Conservation (phyloP, 2,113 vertebrate genomes). For the Cebidichthys violaceus region DNA sequence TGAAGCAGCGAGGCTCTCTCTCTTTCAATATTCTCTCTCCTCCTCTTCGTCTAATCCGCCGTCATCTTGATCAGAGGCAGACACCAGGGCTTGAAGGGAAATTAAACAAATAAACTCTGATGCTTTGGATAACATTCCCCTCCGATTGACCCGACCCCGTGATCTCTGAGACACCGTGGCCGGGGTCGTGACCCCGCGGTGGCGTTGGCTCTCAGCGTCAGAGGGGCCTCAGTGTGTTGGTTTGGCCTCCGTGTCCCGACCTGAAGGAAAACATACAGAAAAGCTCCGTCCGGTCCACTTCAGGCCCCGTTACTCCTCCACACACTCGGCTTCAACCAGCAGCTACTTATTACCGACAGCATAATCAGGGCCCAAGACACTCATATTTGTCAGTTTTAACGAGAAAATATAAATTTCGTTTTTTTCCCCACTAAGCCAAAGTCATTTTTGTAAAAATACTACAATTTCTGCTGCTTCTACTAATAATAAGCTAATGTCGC, state of each 20-base stretch:
- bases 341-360: background rate
- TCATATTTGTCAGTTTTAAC: background rate
- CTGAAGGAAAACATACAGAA: constrained; percentile 59
- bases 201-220: constrained; percentile 38
- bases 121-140: constrained; percentile 82
- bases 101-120: constrained; percentile 85
- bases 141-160: constrained; percentile 75
- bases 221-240: constrained; percentile 60
- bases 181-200: constrained; percentile 72
- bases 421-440: background rate
- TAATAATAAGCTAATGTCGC: background rate
- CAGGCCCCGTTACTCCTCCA: background rate
- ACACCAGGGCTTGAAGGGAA: constrained; percentile 72
- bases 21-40: constrained; percentile 42
- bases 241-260: constrained; percentile 59
- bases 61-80: constrained; percentile 79
- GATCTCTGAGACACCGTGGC: constrained; percentile 76
- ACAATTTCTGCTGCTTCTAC: background rate
- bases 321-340: background rate
- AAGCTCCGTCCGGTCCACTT: background rate
- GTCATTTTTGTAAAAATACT: background rate
- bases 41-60: constrained; percentile 65
- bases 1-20: constrained; percentile 78
- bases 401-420: background rate
- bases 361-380: background rate